Percentiles rank a stretch among this genome's conserved stretches.
phyloP scores from a whole-genome alignment of 2,113 vertebrate genomes.

The Regulus satrapa region DNA sequence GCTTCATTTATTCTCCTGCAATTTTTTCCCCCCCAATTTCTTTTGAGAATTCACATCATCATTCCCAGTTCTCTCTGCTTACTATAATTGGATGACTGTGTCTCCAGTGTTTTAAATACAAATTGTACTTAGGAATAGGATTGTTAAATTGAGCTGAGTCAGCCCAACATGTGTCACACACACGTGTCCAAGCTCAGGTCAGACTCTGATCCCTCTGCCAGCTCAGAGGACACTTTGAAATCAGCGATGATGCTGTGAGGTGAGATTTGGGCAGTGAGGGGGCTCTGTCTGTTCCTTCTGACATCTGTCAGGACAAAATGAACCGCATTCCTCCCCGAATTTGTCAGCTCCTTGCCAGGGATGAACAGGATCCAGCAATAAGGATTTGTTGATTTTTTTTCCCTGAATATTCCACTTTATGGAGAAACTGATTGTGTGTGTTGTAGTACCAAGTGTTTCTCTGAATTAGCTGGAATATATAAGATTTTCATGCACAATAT shows the following conservation, averaged over 20 bases:
- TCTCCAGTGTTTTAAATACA: background rate
- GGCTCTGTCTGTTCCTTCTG: background rate
- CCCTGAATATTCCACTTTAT: background rate
- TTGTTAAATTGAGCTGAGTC: background rate
- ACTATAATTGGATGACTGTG: accelerated
- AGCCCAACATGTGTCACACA: background rate
- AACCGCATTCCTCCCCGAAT: background rate
- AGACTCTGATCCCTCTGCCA: background rate
- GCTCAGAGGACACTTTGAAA: background rate
- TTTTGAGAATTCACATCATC: background rate
- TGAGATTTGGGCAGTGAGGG: background rate
- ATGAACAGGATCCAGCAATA: background rate
- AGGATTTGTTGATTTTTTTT: background rate
- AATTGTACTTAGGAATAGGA: background rate
- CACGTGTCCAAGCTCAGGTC: background rate
- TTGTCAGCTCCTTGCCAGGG: background rate
- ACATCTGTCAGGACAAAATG: background rate
- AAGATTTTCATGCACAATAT: background rate
- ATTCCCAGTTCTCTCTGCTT: background rate
- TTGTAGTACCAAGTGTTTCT: background rate
- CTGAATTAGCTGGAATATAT: background rate
- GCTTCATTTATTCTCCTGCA: background rate
- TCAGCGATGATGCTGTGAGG: background rate
- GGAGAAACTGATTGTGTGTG: background rate
- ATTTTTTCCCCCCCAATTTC: background rate